Conservation (phyloP, 2,113 vertebrate genomes). For the Megaceryle maxima region DNA sequence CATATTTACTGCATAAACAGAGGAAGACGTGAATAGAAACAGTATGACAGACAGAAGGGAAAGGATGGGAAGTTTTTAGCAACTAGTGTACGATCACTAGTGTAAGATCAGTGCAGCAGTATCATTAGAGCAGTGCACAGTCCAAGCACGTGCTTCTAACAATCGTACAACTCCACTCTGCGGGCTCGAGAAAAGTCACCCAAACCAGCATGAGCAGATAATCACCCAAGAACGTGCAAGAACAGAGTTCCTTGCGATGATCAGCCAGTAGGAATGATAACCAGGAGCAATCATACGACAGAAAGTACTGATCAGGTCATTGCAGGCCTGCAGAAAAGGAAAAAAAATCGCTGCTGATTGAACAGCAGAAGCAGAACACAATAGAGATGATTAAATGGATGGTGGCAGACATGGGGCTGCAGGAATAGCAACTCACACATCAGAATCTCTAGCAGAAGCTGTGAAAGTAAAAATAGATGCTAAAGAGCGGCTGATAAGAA, state of each 20-base stretch:
- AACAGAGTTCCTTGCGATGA: background rate
- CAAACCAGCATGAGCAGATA: background rate
- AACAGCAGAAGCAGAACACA: slow-evolving; percentile 43
- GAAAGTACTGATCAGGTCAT: slow-evolving; percentile 28
- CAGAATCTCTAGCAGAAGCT: slow-evolving; percentile 39
- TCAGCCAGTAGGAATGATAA: background rate
- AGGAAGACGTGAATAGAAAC: background rate
- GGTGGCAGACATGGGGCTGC: slow-evolving; percentile 19
- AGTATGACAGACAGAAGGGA: background rate
- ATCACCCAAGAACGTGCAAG: background rate
- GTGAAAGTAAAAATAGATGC: slow-evolving; percentile 51
- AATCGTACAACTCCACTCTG: background rate
- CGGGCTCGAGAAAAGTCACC: background rate
- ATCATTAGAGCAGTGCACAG: background rate
- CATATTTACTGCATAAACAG: rapidly evolving
- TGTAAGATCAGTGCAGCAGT: background rate
- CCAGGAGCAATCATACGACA: slow-evolving; percentile 11
- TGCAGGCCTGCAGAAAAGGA: slow-evolving; percentile 11
- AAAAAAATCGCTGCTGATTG: slow-evolving; percentile 16
- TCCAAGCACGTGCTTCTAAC: background rate
- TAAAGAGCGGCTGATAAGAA: slow-evolving; percentile 51
- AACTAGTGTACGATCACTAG: background rate
- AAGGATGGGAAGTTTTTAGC: background rate
- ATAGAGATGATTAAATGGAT: slow-evolving; percentile 55
- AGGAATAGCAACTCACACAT: slow-evolving; percentile 46